Evolutionary conservation across 2,888 invertebrate genomes (phyloP).

Genomic region (Amphipyra tragopoginis): DNA sequence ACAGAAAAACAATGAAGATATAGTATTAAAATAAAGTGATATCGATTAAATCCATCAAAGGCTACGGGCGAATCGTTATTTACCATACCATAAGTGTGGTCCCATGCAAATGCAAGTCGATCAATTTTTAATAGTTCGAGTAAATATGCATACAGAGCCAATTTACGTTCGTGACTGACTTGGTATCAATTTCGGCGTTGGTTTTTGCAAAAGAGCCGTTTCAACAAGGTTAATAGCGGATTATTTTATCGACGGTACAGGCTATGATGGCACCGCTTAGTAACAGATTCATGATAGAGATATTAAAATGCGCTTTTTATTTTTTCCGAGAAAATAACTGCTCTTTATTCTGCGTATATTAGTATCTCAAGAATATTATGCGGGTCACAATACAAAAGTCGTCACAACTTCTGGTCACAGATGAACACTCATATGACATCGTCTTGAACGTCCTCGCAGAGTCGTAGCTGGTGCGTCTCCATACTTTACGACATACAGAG

Average conservation of each 20-base stretch:
- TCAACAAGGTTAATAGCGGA: slow-evolving; percentile 70
- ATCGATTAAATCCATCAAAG: slow-evolving; percentile 35
- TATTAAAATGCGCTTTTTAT: slow-evolving; percentile 55
- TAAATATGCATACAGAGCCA: slow-evolving; percentile 76
- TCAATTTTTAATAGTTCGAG: slow-evolving; percentile 75
- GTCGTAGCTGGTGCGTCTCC: slow-evolving; percentile 57
- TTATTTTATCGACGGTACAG: slow-evolving; percentile 56
- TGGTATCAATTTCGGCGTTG: slow-evolving; percentile 75
- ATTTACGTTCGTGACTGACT: slow-evolving; percentile 74
- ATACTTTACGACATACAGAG: slow-evolving; percentile 78
- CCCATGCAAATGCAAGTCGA: slow-evolving; percentile 71
- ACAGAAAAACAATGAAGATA: slow-evolving; percentile 7
- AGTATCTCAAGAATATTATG: too few relatives aligned
- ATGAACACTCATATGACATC: slow-evolving; percentile 19
- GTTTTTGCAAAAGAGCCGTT: slow-evolving; percentile 74
- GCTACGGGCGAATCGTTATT: slow-evolving; percentile 43
- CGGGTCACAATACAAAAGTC: slow-evolving; percentile 30
- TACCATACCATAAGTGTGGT: slow-evolving; percentile 63
- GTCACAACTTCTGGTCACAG: slow-evolving; percentile 13
- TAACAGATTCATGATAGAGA: slow-evolving; percentile 53
- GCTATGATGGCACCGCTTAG: slow-evolving; percentile 51
- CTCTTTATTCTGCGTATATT: too few relatives aligned
- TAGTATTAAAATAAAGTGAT: slow-evolving; percentile 27
- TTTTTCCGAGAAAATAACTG: slow-evolving; percentile 35
- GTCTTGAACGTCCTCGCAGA: slow-evolving; percentile 14